Conservation (phyloP, 2,888 invertebrate species). For the Caenorhabditis sp. region DNA sequence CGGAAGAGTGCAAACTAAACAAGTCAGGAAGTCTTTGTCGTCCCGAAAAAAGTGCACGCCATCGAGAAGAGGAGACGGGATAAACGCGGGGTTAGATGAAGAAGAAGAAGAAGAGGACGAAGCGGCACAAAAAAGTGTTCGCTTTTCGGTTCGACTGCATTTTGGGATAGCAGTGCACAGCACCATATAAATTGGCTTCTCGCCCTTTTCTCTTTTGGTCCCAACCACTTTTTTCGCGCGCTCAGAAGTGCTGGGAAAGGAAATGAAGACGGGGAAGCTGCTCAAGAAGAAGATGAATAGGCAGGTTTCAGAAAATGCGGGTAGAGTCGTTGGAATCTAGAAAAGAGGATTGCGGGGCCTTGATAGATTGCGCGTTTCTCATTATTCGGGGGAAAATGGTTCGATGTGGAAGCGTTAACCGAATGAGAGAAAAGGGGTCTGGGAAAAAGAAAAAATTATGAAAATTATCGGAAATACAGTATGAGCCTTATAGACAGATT, state of each 20-base stretch:
- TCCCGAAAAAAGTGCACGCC: constrained; percentile 23
- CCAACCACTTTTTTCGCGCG: not conserved
- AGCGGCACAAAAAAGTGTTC: constrained; percentile 27
- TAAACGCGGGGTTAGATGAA: constrained; percentile 26
- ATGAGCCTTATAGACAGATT: too few relatives aligned
- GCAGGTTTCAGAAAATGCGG: not conserved
- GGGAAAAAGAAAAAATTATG: too few relatives aligned
- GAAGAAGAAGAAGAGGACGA: not conserved
- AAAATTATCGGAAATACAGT: too few relatives aligned
- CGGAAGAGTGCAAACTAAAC: constrained; percentile 7
- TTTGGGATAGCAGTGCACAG: constrained; percentile 36
- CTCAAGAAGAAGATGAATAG: not conserved
- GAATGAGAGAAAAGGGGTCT: too few relatives aligned
- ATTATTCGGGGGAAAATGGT: too few relatives aligned
- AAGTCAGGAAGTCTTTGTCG: constrained; percentile 6
- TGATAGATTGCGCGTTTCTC: not conserved
- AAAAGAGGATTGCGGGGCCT: not conserved
- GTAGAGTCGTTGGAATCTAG: not conserved
- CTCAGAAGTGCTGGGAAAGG: not conserved
- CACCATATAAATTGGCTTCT: constrained; percentile 44
- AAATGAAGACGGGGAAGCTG: not conserved
- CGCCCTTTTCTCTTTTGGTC: constrained; percentile 4
- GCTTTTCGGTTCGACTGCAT: constrained; percentile 19
- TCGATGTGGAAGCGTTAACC: too few relatives aligned
- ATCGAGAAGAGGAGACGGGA: constrained; percentile 16